Conservation (phyloP, 2,888 invertebrate species). For the Drosophila lutescens region DNA sequence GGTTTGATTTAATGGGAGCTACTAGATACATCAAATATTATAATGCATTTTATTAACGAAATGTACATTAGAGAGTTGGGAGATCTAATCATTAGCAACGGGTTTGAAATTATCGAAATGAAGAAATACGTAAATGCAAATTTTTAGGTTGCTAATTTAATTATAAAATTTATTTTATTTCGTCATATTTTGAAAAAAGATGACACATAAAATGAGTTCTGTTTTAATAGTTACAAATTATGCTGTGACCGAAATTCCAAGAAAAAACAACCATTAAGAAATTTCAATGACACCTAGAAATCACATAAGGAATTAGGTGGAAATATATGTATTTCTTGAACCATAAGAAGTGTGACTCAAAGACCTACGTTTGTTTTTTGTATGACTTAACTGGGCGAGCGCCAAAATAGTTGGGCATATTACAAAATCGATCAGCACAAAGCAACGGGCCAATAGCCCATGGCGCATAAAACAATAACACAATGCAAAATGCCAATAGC, state of each 20-base stretch:
- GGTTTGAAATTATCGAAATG: constrained; percentile 1
- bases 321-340: not conserved
- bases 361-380: constrained; percentile 1
- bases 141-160: not conserved
- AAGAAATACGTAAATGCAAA: constrained; percentile 1
- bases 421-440: constrained; percentile 63
- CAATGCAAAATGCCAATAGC: constrained; percentile 61
- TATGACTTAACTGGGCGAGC: constrained; percentile 55
- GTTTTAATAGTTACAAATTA: not conserved
- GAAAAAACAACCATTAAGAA: not conserved
- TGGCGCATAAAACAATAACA: constrained; percentile 55
- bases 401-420: constrained; percentile 54
- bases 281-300: not conserved
- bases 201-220: not conserved
- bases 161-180: not conserved
- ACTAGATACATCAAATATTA: not conserved
- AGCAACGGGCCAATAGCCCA: constrained; percentile 46
- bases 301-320: not conserved
- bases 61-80: not conserved
- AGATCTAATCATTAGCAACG: not conserved
- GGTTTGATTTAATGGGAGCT: constrained; percentile 3
- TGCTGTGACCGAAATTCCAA: not conserved
- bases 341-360: constrained; percentile 5
- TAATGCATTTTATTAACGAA: not conserved
- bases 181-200: constrained; percentile 1